Percentiles rank a stretch among this genome's conserved stretches.
phyloP scores from a whole-genome alignment of 2,113 vertebrate genomes.

The Grantiella picta region DNA sequence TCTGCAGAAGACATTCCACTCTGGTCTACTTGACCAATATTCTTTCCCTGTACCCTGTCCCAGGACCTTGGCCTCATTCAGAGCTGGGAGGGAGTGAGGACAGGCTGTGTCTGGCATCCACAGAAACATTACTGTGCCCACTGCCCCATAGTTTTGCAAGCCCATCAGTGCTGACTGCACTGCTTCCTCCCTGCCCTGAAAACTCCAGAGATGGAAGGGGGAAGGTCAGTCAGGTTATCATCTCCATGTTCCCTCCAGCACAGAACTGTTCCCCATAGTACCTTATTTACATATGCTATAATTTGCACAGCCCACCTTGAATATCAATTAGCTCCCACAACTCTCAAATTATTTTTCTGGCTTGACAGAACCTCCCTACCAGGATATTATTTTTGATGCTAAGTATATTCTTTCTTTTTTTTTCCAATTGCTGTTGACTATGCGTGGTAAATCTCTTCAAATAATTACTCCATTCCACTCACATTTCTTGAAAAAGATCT shows the following conservation, averaged over 20 bases:
- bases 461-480: neutral
- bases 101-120: neutral
- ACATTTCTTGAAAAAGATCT: neutral
- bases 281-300: accelerated
- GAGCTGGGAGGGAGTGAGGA: neutral
- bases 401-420: neutral
- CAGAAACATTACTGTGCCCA: accelerated
- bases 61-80: neutral
- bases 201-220: neutral
- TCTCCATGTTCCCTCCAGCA: neutral
- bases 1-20: neutral
- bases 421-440: neutral
- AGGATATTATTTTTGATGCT: neutral
- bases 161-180: neutral
- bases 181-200: neutral
- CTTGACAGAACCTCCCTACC: neutral
- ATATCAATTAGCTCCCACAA: neutral
- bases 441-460: neutral
- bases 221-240: neutral
- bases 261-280: neutral
- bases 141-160: neutral
- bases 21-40: neutral
- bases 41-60: neutral
- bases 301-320: neutral
- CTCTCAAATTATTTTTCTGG: neutral